Conservation (phyloP, 1,140 invertebrate genomes). For the Orius laevigatus region DNA sequence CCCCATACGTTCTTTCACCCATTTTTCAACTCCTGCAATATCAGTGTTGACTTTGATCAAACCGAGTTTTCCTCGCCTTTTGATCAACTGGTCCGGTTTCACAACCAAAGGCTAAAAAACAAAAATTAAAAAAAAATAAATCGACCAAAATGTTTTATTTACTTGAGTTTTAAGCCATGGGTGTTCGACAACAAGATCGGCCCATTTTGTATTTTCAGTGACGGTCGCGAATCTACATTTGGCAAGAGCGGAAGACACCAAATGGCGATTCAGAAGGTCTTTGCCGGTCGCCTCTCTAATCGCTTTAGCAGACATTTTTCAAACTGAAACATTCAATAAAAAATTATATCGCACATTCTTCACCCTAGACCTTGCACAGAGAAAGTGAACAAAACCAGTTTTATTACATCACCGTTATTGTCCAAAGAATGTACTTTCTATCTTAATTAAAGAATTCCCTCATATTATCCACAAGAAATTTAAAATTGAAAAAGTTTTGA, state of each 20-base stretch:
- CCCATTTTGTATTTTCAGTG: slow-evolving; percentile 63
- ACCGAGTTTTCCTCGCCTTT: slow-evolving; percentile 90
- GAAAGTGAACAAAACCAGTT: too few relatives aligned
- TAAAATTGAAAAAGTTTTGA: too few relatives aligned
- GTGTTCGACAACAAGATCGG: slow-evolving; percentile 51
- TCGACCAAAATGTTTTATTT: slow-evolving; percentile 20
- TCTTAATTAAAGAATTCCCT: too few relatives aligned
- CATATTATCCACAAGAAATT: too few relatives aligned
- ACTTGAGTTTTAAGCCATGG: slow-evolving; percentile 76
- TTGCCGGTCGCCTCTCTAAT: slow-evolving; percentile 94
- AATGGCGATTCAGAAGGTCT: slow-evolving; percentile 73
- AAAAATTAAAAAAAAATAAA: slow-evolving; percentile 23
- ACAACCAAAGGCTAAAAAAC: slow-evolving; percentile 69
- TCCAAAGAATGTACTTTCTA: too few relatives aligned
- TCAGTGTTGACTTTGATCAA: slow-evolving; percentile 89
- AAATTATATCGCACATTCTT: not conserved
- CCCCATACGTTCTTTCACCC: slow-evolving; percentile 74
- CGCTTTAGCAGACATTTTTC: slow-evolving; percentile 89
- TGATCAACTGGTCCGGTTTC: slow-evolving; percentile 98
- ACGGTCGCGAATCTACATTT: slow-evolving; percentile 72
- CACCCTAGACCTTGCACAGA: too few relatives aligned
- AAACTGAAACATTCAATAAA: slow-evolving; percentile 6
- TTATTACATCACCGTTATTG: too few relatives aligned
- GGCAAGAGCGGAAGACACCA: slow-evolving; percentile 43
- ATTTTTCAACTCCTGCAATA: slow-evolving; percentile 58